Base-by-base conservation (phyloP, 1,140 invertebrate species). In the Zaprionus lachaisei region DNA sequence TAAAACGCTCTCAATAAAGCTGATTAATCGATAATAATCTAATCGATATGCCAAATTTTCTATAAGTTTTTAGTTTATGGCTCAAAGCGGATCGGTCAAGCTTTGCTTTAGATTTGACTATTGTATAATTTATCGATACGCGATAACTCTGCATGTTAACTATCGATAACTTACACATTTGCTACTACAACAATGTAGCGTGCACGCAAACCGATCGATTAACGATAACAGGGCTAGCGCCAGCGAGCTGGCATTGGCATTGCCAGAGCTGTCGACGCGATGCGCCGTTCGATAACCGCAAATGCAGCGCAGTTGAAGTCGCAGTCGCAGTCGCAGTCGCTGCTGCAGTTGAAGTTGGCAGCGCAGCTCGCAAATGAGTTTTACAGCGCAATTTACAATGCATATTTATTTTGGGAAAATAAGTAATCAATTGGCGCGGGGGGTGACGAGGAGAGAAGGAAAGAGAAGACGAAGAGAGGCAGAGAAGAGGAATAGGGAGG, bases 371-470 rank as follows among this genome's bases (percentile, higher is more conserved):
- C 81, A 82, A 83, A 82, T 82, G 80, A 79, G 80, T 83, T 81
- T 83, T 64, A 17, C 67, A 62, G 41, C 51, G 72, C 83, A 87
- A 87, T 87, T 89, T 83, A 79, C 84, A 89, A 81, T 90, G 84
- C 84, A 90, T 89, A 89, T 89, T 89, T 90, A 90, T 90, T 84
- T 80, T 89, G 85, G 78, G 84, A 89, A 89, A 89, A 89, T 89
- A 84, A 84, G 85, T 89, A 89, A 89, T 89, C 84, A 89, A 87
- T 89, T 51, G 47, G 20, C 20, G 12, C 47, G 74, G 61, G 47
- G 41, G 66, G 20, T 54, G 38, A 26, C 9, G 28, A 11, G 2
- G 26, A 28, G 24, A 7, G 38, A 20, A 51, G 54, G 37, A 9
- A 11, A 38, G 4, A 37, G 37, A n/a, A 37, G 37, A n/a, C 5